Base-by-base conservation (phyloP, 2,888 invertebrate species). In the Yponomeuta cagnagella region DNA sequence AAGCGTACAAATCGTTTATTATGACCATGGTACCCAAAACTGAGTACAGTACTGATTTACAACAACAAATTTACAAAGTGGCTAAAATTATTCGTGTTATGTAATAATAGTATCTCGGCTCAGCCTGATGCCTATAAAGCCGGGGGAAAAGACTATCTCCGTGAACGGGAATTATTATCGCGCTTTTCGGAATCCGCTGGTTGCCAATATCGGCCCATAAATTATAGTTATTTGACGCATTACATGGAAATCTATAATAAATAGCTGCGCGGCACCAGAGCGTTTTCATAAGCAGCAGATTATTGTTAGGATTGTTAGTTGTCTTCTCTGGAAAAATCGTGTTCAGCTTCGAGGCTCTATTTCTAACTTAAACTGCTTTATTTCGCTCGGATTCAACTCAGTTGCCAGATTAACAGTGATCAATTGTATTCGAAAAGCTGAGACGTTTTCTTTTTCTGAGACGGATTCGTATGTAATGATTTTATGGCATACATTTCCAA, bases 211-310 rank as follows among this genome's bases (percentile, higher is more conserved):
- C 81, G 82, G 80, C 76, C 79, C 82, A 86, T 89, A 89, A 87
- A 89, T 88, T 84, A 86, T 82, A 81, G 82, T 84, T 83, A 84
- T 87, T 86, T 89, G 87, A 89, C 86, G 86, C 88, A 88, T 89
- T 88, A 89, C 83, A 84, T 85, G 83, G 82, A 86, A 88, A 87
- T 87, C 88, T 86, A 88, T 89, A 87, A 87, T 80, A 80, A 77
- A 65, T 65, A 30, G 65, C 65, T 65, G n/a, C 31, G 65, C 65
- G 65, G 33, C 65, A 23, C 65, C 12, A 65, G 15, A 15, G 52
- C 52, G 52, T 12, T 12, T 58, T 58, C 5, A 12, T 58, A 15
- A 58, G 52, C 52, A 58, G 52, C 43, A 43, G 43, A 43, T 37
- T 43, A 43, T 43, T 43, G 15, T 58, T 58, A 58, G 12, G 8